Base-by-base conservation (phyloP, 2,113 vertebrate species). In the Strix aluco region DNA sequence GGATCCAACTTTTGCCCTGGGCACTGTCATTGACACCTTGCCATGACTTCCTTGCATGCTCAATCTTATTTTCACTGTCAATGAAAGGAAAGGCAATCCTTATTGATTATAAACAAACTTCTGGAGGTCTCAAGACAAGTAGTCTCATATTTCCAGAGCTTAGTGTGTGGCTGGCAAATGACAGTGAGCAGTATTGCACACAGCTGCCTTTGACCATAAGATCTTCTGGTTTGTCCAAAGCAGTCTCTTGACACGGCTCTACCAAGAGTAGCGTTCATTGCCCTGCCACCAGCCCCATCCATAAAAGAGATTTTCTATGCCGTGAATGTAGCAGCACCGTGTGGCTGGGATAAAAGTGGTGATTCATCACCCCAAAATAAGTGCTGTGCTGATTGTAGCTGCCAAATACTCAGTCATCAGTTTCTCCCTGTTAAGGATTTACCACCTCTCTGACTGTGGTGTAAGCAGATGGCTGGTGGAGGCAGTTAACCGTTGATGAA, bases 351-450 rank as follows among this genome's bases (percentile, higher is more conserved):
- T 66, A 52, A 94, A 94, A 78, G 57, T 15, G 10, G 63, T 95
- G 80, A 94, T 86, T 97, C 88, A 63, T 95, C 92, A 63, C 86
- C 94, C 83, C 55, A 83, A 95, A 93, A 92, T 92, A 95, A 94
- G 47, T 21, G 20, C n/a, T 81, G 26, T 75, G 46, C 81, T 95
- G 57, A 62, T 58, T 89, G 59, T 65, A 96, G 59, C 77, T 96
- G 89, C 92, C 94, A 96, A 77, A 69, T 65, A 91, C 36, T 89
- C 62, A 93, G 38, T 95, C 79, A 38, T 93, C 51, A 59, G 15
- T 90, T 74, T 93, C 44, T 94, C 86, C 57, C 78, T 0, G 36
- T 92, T 93, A 91, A 88, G 51, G 85, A 82, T 66, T 97, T 92
- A 85, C 93, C 90, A 77, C 71, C 88, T 52, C 78, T n/a, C 73